Base-by-base conservation (phyloP, 2,113 vertebrate genomes). In the Ophthalmotilapia sp. region DNA sequence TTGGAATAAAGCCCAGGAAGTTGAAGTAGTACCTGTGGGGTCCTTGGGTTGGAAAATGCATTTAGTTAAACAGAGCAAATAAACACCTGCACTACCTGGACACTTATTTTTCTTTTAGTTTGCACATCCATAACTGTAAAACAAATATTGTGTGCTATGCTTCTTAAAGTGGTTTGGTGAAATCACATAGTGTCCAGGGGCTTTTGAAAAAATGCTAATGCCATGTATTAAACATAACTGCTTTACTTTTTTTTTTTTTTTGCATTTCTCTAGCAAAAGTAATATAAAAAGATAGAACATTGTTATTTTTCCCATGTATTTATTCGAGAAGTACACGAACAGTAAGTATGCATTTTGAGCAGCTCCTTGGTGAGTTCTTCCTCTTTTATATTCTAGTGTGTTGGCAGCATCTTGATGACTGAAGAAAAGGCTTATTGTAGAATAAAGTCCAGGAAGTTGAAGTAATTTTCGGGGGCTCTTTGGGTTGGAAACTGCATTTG, bases 261-360 rank as follows among this genome's bases (percentile, higher is more conserved):
- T 89, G 82, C 58, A 75, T 83, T 90, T 90, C 93, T 93, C 58
- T 93, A 84, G 58, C 36, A 79, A 88, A 84, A 91, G 83, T 29
- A 53, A 51, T 26, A 62, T 56, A 14, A 81, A 86, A 90, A 88
- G n/a, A 90, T 85, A 91, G 92, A 90, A 93, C 11, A 91, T 88
- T 89, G 91, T 88, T 95, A 96, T 96, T 97, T 96, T 96, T 94
- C 8, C 91, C 93, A 92, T 86, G 31, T 96, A 96, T 96, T 96
- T 96, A 96, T 96, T 96, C 84, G 62, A 89, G 84, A 91, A 91
- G 81, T 90, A 81, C 84, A 91, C 60, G 19, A 82, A 82, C 85
- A 87, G 80, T 92, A 87, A 87, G 88, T 91, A 70, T 51, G 83
- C 92, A 89, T 95, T 95, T 94, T 88, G 33, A 94, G 88, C 89